phyloP scores from a whole-genome alignment of 2,113 vertebrate species.

The chimpanzee (Pan troglodytes) region NHGRI_mPanTro3-v2.1_pri NC_072421.2:42876001-42876500 shows the following conservation, averaged over 20 bases:
- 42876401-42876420: conserved; percentile 22
- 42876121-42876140: neutral
- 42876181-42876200: neutral
- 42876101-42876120: neutral
- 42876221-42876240: neutral
- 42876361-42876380: conserved; percentile 1
- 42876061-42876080: neutral
- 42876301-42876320: conserved; percentile 25
- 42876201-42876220: neutral
- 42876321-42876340: conserved; percentile 40
- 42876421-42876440: neutral
- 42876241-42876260: neutral
- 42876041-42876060: neutral
- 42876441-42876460: conserved; percentile 22
- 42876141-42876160: neutral
- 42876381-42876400: conserved; percentile 12
- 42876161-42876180: neutral
- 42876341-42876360: conserved; percentile 1
- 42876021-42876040: neutral
- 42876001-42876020: neutral
- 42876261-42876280: conserved; percentile 30
- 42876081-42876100: conserved; percentile 15
- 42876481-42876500: conserved; percentile 19
- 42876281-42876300: neutral
- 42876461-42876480: neutral